Percentiles rank a stretch among this genome's conserved stretches.
These are phyloP conservation scores for Paraescarpia echinospica DNA, from an alignment of 1,140 invertebrate genomes.

Conservation along the genomic window DNA sequence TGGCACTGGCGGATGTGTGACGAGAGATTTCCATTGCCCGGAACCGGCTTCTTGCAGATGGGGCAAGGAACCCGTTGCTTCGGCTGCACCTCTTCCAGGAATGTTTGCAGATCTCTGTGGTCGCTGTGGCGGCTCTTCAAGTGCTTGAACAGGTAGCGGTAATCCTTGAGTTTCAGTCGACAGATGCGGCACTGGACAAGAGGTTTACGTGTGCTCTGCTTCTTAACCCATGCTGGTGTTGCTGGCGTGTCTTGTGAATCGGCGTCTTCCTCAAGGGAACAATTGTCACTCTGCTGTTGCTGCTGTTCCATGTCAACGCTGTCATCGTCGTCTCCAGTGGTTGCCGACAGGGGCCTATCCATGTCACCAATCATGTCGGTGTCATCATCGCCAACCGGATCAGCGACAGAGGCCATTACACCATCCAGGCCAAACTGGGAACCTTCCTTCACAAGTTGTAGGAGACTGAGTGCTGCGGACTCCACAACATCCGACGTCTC, in stretches of 20 bases:
- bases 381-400: neutral
- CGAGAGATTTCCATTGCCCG: neutral
- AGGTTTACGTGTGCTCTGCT: neutral
- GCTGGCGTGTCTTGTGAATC: neutral
- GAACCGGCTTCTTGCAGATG: neutral
- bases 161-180: neutral
- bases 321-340: neutral
- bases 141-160: neutral
- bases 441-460: constrained; percentile 1
- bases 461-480: neutral
- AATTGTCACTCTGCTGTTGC: neutral
- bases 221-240: neutral
- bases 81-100: neutral
- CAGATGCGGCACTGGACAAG: neutral
- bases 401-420: neutral
- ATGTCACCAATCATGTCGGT: neutral
- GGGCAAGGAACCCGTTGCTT: neutral
- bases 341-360: neutral
- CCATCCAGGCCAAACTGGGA: neutral
- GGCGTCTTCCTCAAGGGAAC: neutral
- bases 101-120: neutral
- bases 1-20: neutral
- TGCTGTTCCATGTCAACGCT: neutral
- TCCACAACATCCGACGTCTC: neutral
- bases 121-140: neutral